Evolutionary conservation across 2,888 invertebrate genomes (phyloP), one percentile per base, ranked within the genome.

Genomic region (Lutraria lutraria): DNA sequence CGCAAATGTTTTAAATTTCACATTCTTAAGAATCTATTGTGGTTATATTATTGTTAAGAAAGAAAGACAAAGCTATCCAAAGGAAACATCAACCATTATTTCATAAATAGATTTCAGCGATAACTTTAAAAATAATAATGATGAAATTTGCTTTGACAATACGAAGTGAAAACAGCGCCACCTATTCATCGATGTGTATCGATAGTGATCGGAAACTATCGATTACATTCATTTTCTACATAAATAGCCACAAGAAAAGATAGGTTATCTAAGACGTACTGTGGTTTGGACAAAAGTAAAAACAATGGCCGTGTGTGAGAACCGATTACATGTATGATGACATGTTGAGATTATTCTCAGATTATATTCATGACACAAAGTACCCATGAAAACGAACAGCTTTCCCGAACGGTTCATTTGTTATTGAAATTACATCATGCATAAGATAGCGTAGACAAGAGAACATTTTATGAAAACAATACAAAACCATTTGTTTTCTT

Each of bases 1-100:
- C 87, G 83, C 87, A 83, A 88, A 87, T 12, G 53, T 76, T 79
- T 87, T 79, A 29, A 83, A 83, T 88, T 88, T 88, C 87, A 88
- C 21, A 52, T 53, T 54, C 81, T 25, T 13, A 68, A 68, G 29
- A 82, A 83, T 52, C n/a, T n/a, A 80, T 79, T 56, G 60, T 29
- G 54, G 34, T 29, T 34, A 19, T 72, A 79, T 76, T 68, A 25
- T 76, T 21, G 10, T 72, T 76, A 13, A 34, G 68, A 25, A 25
- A 53, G 0, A 52, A 43, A 83, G 83, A 76, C 53, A 72, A 84
- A 34, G 10, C 6, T 76, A 15, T 76, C 31, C 19, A 16, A 76
- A 16, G 2, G 34, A 34, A 76, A n/a, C 21, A 34, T 76, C 76
- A 34, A 19, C 19, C 16, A 34, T 8, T 12, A 15, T 76, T 76